Percentiles rank a stretch among this genome's conserved stretches.
Conservation (phyloP, 2,797 vertebrate species). For the Sebastes baramenuke region DNA sequence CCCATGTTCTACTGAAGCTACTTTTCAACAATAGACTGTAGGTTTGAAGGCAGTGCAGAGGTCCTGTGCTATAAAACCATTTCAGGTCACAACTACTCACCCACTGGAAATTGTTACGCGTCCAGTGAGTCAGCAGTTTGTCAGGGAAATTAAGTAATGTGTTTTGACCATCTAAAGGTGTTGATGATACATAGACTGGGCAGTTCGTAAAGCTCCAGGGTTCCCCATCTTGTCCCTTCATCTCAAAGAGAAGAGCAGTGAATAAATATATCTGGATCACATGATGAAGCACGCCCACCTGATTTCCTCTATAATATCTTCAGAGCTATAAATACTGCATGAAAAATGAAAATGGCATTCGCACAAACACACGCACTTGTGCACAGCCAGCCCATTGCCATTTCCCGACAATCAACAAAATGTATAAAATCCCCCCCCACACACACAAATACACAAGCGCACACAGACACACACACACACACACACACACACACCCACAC, state of each 20-base stretch:
- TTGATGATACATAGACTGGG: conserved; percentile 27
- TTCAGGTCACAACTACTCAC: conserved; percentile 34
- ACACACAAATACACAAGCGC: too few relatives aligned
- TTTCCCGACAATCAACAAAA: background rate
- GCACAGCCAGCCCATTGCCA: background rate
- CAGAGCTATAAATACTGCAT: background rate
- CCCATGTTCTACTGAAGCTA: background rate
- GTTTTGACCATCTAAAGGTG: conserved; percentile 32
- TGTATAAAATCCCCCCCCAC: background rate
- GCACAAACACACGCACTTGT: background rate
- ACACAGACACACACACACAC: too few relatives aligned
- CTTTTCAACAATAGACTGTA: conserved; percentile 8
- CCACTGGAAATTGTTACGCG: conserved; percentile 38
- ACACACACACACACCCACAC: too few relatives aligned
- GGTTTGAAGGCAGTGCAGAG: conserved; percentile 30
- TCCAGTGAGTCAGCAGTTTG: conserved; percentile 49
- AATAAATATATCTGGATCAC: background rate
- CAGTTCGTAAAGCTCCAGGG: conserved; percentile 11
- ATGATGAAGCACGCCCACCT: background rate
- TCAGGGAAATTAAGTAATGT: conserved; percentile 38
- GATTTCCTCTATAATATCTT: background rate
- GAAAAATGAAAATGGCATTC: background rate
- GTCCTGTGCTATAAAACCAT: conserved; percentile 23
- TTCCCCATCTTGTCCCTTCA: conserved; percentile 1
- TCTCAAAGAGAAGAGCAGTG: background rate